Evolutionary conservation across 2,888 invertebrate genomes (phyloP), one percentile per base, ranked within the genome.

Genomic region (Mayetiola destructor): DNA sequence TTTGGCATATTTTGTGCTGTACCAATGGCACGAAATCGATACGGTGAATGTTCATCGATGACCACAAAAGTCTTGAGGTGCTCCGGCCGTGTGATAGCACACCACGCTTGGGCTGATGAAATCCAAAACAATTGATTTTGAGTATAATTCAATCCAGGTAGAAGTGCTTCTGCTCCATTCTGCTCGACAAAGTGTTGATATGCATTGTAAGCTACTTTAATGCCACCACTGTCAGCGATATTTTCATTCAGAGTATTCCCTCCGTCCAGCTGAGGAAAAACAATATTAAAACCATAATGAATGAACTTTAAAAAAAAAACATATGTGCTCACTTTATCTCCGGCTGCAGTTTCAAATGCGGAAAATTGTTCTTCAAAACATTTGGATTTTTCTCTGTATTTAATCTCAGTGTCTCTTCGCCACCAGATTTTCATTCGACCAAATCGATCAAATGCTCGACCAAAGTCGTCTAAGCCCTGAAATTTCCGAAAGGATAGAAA

Each of bases 201-300:
- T 20, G 58, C 58, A 62, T 78, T 74, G 70, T 89, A 90, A 0
- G 89, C 85, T 66, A 85, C 84, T 67, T 88, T 89, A 62, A 89
- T 78, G 1, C 89, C 90, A 1, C 88, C 89, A 65, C 89, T 90
- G 69, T 91, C 91, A 0, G 91, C 91, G 56, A 91, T 90, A 67
- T 90, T 90, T 69, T 90, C 90, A 14, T 88, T 88, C 72, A 88
- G 86, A 0, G 88, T 88, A 66, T 85, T 85, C 58, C 87, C 80
- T 37, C 90, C 90, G 65, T 89, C 88, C 35, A 35, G 10, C 35
- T 35, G 35, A n/a, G n/a, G n/a, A n/a, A n/a, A n/a, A n/a, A n/a
- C n/a, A n/a, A n/a, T n/a, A n/a, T n/a, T n/a, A n/a, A n/a, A n/a
- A n/a, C n/a, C n/a, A n/a, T n/a, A n/a, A n/a, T n/a, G n/a, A n/a